These are phyloP conservation scores for Pangasius sanitwongsei DNA, from an alignment of 2,797 vertebrate species.

Conservation along the genomic window DNA sequence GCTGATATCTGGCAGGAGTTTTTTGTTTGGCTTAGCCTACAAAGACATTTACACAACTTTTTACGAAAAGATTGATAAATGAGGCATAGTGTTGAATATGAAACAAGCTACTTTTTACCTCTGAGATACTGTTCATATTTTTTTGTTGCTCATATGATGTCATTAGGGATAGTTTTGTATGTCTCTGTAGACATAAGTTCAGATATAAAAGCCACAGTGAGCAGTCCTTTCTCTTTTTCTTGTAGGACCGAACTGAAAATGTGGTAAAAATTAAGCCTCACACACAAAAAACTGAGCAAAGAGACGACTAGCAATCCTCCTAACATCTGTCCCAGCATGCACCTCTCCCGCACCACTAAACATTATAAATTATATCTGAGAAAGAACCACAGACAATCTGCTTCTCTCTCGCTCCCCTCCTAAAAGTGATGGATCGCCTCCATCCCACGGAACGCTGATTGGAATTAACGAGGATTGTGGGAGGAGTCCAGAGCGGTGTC, in stretches of 20 bases:
- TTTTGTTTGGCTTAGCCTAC: neutral
- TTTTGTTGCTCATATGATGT: neutral
- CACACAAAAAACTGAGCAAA: neutral
- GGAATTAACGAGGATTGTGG: constrained; percentile 59
- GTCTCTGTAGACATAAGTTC: neutral
- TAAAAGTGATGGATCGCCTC: constrained; percentile 58
- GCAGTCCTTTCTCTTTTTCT: neutral
- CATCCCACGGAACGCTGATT: constrained; percentile 63
- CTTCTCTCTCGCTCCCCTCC: constrained; percentile 26
- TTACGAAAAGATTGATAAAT: neutral
- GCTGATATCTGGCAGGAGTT: too few relatives aligned
- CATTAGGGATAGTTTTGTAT: neutral
- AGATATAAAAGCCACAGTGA: neutral
- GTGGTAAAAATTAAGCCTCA: neutral
- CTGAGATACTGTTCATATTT: neutral
- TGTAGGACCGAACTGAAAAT: neutral
- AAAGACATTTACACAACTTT: neutral
- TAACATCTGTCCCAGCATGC: constrained; percentile 31
- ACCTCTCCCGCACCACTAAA: constrained; percentile 35
- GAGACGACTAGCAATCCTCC: constrained; percentile 6
- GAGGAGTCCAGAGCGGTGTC: constrained; percentile 10
- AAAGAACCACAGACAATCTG: constrained; percentile 22
- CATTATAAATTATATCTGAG: constrained; percentile 50
- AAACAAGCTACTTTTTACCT: neutral
- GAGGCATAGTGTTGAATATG: neutral